Evolutionary conservation across 2,797 vertebrate species (phyloP).

Genomic region (Rhynchonycteris naso): DNA sequence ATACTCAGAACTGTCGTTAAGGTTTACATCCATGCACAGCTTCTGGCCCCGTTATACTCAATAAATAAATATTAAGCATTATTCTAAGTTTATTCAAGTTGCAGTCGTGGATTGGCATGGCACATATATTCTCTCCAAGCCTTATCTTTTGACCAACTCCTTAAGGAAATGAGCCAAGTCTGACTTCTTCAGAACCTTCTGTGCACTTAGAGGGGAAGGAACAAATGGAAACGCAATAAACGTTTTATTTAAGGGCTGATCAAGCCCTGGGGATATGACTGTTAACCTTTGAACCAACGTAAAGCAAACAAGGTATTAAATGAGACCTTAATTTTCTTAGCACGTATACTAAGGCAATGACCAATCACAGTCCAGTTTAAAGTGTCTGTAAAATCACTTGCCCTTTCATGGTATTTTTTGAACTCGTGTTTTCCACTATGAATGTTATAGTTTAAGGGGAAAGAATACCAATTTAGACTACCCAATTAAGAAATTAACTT

Average conservation of each 20-base stretch:
- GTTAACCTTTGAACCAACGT: constrained; percentile 36
- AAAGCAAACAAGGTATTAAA: constrained; percentile 45
- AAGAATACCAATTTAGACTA: constrained; percentile 11
- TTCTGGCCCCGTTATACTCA: background rate
- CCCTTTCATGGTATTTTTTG: background rate
- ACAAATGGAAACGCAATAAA: background rate
- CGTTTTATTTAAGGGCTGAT: background rate
- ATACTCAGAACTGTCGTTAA: background rate
- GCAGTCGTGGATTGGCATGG: background rate
- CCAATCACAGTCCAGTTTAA: background rate
- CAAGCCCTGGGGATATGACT: background rate
- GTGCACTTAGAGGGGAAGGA: background rate
- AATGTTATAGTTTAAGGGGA: constrained; percentile 30
- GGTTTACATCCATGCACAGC: background rate
- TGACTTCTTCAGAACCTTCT: background rate
- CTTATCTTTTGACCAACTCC: background rate
- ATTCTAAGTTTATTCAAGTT: background rate
- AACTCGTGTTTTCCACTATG: background rate
- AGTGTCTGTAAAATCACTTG: background rate
- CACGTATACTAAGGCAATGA: background rate
- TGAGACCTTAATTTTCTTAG: background rate
- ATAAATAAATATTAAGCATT: background rate
- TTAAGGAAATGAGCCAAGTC: background rate
- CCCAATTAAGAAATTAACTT: background rate
- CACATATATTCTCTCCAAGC: background rate